Evolutionary conservation across 2,797 vertebrate species (phyloP).

Genomic region (Anguilla megastoma): DNA sequence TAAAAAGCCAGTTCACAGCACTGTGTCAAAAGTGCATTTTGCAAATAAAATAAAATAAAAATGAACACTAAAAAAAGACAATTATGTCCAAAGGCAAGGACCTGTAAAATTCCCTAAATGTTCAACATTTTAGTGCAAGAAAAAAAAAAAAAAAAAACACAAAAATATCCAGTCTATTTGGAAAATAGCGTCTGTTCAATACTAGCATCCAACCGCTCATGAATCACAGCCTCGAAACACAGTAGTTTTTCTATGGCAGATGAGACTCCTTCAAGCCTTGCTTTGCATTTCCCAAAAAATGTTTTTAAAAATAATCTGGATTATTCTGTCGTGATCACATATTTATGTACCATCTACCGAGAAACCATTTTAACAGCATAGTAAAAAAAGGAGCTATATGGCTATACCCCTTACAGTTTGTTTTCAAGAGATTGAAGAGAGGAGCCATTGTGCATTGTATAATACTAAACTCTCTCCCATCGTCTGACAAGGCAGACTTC

Average conservation of each 20-base stretch:
- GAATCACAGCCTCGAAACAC: neutral
- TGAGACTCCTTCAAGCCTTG: conserved; percentile 43
- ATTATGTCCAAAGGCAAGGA: conserved; percentile 13
- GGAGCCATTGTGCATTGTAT: neutral
- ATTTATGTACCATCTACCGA: conserved; percentile 11
- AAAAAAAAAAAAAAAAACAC: neutral
- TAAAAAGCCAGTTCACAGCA: neutral
- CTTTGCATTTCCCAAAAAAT: conserved; percentile 29
- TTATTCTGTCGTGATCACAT: neutral
- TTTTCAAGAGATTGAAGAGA: neutral
- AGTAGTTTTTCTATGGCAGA: conserved; percentile 86
- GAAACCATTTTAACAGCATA: conserved; percentile 15
- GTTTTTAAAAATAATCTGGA: neutral
- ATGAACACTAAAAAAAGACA: neutral
- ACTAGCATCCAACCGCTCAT: conserved; percentile 54
- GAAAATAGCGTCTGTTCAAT: conserved; percentile 59
- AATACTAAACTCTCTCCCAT: conserved; percentile 40
- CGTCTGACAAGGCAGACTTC: conserved; percentile 57
- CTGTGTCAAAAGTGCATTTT: conserved; percentile 32
- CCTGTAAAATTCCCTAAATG: conserved; percentile 1
- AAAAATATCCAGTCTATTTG: conserved; percentile 70
- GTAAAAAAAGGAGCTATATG: conserved; percentile 24
- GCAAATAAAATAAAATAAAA: conserved; percentile 18
- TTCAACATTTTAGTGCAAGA: conserved; percentile 2
- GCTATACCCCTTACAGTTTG: neutral